These are phyloP conservation scores for Nephrotoma appendiculata DNA, from an alignment of 2,888 invertebrate species.

Conservation along the genomic window DNA sequence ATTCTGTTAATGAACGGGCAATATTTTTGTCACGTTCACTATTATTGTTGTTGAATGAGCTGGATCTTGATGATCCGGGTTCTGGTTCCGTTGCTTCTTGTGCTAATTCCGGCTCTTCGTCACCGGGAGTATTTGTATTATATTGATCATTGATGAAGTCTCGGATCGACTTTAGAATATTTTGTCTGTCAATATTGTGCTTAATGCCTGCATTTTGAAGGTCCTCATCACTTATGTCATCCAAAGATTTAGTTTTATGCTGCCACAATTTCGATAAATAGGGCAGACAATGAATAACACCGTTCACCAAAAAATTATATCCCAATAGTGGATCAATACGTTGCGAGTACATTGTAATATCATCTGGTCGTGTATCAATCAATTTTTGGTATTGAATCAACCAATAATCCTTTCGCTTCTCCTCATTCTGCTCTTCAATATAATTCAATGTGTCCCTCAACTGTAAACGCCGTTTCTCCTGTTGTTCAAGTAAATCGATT, in stretches of 20 bases:
- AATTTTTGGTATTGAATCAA: conserved; percentile 69
- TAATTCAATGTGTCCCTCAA: conserved; percentile 51
- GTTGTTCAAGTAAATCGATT: conserved; percentile 52
- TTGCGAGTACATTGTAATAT: conserved; percentile 43
- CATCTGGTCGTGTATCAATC: conserved; percentile 58
- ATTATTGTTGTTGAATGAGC: conserved; percentile 19
- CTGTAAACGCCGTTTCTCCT: conserved; percentile 40
- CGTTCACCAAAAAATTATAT: conserved; percentile 52
- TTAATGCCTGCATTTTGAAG: conserved; percentile 43
- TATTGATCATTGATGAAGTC: conserved; percentile 34
- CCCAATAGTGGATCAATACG: conserved; percentile 51
- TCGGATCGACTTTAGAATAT: conserved; percentile 47
- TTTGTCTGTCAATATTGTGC: conserved; percentile 39
- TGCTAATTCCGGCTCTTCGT: conserved; percentile 9
- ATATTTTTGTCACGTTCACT: conserved; percentile 21
- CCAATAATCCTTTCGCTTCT: conserved; percentile 49
- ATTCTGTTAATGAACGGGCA: conserved; percentile 44
- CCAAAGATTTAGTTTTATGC: conserved; percentile 14
- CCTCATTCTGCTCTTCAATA: conserved; percentile 47
- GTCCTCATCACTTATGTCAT: conserved; percentile 38
- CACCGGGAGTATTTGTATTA: background rate
- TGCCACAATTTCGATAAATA: conserved; percentile 36
- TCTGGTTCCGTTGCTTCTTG: conserved; percentile 7
- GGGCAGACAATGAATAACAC: conserved; percentile 61
- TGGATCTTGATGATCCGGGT: conserved; percentile 23